A percentile compares a stretch with the other conserved stretches of the same genome.
Evolutionary conservation across 2,113 vertebrate species (phyloP).

Genomic region (Cairina moschata): DNA sequence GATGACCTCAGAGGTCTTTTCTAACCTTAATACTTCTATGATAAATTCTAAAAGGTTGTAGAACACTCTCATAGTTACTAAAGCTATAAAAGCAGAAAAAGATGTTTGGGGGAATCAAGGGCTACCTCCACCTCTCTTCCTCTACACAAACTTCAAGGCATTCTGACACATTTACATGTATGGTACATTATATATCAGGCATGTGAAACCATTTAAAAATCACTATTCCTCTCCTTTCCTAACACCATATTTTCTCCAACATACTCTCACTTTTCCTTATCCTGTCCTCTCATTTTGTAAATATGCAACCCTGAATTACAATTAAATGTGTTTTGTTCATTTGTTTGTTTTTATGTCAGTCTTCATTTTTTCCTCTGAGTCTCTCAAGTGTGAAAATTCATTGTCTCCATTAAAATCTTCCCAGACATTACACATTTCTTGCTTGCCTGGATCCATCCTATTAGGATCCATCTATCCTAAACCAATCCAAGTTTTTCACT

Average conservation of each 20-base stretch:
- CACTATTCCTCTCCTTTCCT: neutral
- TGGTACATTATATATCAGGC: neutral
- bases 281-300: neutral
- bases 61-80: neutral
- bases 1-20: too few species aligned
- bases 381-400: neutral
- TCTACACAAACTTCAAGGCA: neutral
- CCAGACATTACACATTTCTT: neutral
- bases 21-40: too few species aligned
- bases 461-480: neutral
- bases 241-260: neutral
- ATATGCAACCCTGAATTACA: neutral
- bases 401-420: neutral
- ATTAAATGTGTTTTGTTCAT: neutral
- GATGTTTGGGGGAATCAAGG: neutral
- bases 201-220: neutral
- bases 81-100: neutral
- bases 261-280: neutral
- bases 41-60: neutral
- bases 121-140: neutral
- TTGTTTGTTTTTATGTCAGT: neutral
- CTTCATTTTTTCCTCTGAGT: neutral
- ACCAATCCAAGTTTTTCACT: neutral
- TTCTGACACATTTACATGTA: neutral
- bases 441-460: neutral